phyloP scores from a whole-genome alignment of 2,797 vertebrate genomes.

The Acrossocheilus fasciatus region DNA sequence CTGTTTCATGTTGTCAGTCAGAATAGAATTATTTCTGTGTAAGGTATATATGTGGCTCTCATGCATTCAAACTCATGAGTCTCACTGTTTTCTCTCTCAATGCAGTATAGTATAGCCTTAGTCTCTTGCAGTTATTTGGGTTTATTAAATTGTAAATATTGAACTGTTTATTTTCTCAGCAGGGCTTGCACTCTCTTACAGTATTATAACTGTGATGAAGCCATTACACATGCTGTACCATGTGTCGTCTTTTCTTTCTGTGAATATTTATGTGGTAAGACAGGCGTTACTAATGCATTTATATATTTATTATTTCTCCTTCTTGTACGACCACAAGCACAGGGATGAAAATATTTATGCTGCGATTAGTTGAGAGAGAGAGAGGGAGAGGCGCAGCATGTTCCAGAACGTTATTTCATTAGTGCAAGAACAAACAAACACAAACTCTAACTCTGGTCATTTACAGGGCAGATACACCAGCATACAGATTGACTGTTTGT shows the following conservation, averaged over 20 bases:
- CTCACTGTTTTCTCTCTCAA: background rate
- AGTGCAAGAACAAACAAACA: background rate
- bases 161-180: background rate
- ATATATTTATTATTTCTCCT: constrained; percentile 19
- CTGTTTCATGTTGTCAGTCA: background rate
- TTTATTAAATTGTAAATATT: constrained; percentile 13
- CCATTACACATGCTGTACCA: background rate
- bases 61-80: background rate
- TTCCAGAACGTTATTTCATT: constrained; percentile 9
- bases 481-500: background rate
- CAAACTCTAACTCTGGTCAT: background rate
- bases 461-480: background rate
- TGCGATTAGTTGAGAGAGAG: background rate
- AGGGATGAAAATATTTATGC: constrained; percentile 15
- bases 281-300: constrained; percentile 29
- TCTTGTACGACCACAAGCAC: background rate
- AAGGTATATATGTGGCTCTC: background rate
- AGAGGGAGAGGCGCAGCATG: background rate
- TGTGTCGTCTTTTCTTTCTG: background rate
- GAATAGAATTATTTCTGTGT: background rate
- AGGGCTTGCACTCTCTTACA: background rate
- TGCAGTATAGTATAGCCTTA: background rate
- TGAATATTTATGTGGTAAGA: background rate
- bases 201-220: background rate
- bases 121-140: background rate